Conservation (phyloP, 2,113 vertebrate species). For the Rhinopithecus roxellana region DNA sequence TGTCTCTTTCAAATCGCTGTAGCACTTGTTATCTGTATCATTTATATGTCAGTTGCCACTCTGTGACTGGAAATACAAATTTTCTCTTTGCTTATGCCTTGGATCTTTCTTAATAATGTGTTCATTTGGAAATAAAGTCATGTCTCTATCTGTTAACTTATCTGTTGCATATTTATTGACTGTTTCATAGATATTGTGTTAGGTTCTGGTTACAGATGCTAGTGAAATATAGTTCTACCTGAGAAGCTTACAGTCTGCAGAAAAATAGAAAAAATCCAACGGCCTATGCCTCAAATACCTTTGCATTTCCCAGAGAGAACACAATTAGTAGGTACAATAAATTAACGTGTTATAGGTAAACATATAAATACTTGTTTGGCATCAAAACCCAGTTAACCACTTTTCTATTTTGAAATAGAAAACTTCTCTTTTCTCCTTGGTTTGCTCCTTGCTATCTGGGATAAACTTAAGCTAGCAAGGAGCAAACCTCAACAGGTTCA, state of each 20-base stretch:
- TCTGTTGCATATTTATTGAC: not conserved
- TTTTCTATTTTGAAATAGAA: not conserved
- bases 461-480: not conserved
- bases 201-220: not conserved
- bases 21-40: not conserved
- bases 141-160: not conserved
- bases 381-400: not conserved
- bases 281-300: not conserved
- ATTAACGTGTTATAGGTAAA: not conserved
- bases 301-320: not conserved
- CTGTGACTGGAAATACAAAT: not conserved
- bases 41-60: not conserved
- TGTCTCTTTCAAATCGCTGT: not conserved
- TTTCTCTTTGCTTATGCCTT: not conserved
- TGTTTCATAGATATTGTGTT: not conserved
- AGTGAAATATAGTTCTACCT: not conserved
- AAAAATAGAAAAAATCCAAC: not conserved
- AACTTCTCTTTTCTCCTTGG: not conserved
- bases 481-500: slow-evolving; percentile 14
- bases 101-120: not conserved
- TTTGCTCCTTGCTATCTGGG: not conserved
- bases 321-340: not conserved
- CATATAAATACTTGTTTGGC: not conserved
- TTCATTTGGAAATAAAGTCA: not conserved
- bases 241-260: not conserved